Evolutionary conservation across 2,888 invertebrate genomes (phyloP), one percentile per base, ranked within the genome.

Genomic region (Lasioglossum marginatum): DNA sequence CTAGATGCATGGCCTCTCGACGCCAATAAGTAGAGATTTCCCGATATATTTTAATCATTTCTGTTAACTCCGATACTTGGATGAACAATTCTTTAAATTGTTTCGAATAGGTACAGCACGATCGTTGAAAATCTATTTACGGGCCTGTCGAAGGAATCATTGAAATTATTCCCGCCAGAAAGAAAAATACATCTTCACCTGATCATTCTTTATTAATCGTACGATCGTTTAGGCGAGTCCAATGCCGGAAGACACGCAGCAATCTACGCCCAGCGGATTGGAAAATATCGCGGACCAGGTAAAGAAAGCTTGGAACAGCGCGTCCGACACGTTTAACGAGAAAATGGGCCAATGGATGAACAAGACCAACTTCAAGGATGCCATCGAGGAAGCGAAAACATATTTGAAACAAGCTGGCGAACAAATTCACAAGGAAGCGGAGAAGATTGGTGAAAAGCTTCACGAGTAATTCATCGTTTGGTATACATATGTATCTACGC

Each of bases 401-500:
- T 79, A 89, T 0, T 48, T 93, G 27, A 78, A 92, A 6, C 88
- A 90, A 12, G 86, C 91, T 48, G 90, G 90, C 5, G 88, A 91
- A 12, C 86, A 87, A 27, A 80, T 93, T 23, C 87, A 83, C 31
- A 86, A 90, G 34, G 87, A 91, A 77, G 87, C 89, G 0, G 85
- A 90, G 19, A 92, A 94, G 71, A 86, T 92, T 4, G 72, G 92
- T 1, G 92, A 92, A 1, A 92, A 92, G 48, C 0, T 70, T 14
- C 57, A 31, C 10, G 60, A 92, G 8, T 78, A 73, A 34, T 43
- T 19, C 16, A 2, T 19, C 37, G 34, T 63, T 16, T 5, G 12
- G 16, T 31, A 16, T 63, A 31, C 43, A 14, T 43, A 4, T 14
- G 43, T 60, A 12, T 4, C 4, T 60, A 60, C 27, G n/a, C n/a